Percentiles rank a stretch among this genome's conserved stretches.
Conservation (phyloP, 2,888 invertebrate species). For the Anorthoa munda region DNA sequence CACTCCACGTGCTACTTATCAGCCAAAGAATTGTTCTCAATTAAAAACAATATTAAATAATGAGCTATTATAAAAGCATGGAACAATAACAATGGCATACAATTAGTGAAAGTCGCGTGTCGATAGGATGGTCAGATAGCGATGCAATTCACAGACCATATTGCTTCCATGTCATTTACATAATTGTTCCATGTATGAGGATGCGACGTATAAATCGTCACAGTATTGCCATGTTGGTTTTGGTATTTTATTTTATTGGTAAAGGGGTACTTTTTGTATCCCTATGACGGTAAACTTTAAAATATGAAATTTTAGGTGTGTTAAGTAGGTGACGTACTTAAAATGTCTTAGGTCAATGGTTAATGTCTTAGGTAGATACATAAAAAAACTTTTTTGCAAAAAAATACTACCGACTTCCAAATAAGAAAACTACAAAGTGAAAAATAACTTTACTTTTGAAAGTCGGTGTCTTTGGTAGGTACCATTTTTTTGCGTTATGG, state of each 20-base stretch:
- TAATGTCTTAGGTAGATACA: too few relatives aligned
- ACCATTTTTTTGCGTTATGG: too few relatives aligned
- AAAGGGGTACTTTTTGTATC: too few relatives aligned
- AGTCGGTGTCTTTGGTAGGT: too few relatives aligned
- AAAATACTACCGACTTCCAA: too few relatives aligned
- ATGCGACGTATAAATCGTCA: conserved; percentile 25
- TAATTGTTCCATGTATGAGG: conserved; percentile 81
- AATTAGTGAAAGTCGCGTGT: conserved; percentile 84
- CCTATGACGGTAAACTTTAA: too few relatives aligned
- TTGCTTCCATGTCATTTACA: conserved; percentile 88
- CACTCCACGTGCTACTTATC: conserved; percentile 3
- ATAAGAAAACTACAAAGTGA: too few relatives aligned
- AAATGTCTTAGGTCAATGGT: too few relatives aligned
- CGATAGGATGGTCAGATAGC: conserved; percentile 82
- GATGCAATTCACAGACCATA: conserved; percentile 87
- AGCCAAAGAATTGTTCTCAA: conserved; percentile 27
- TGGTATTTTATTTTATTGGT: conserved; percentile 10
- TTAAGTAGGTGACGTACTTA: too few relatives aligned
- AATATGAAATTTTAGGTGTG: too few relatives aligned
- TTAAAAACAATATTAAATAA: conserved; percentile 61
- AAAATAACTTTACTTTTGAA: too few relatives aligned
- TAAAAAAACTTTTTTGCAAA: too few relatives aligned
- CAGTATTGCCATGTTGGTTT: conserved; percentile 17
- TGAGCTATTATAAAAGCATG: conserved; percentile 73
- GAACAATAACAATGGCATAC: conserved; percentile 80